These are phyloP conservation scores for Piprites chloris DNA, from an alignment of 2,113 vertebrate species.

Conservation along the genomic window DNA sequence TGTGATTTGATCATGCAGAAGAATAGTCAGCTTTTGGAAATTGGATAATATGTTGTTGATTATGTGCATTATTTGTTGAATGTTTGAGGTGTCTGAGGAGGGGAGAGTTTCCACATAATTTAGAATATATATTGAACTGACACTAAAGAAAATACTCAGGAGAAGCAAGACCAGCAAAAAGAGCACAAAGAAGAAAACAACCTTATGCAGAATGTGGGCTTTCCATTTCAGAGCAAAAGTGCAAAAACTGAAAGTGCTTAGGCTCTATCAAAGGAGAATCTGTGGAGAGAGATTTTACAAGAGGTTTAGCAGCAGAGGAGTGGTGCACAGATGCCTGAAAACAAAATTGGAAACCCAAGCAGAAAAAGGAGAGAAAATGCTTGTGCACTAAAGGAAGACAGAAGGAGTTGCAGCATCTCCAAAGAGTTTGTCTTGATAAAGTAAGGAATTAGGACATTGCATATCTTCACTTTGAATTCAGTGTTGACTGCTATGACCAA, in stretches of 20 bases:
- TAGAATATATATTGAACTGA: neutral
- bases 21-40: neutral
- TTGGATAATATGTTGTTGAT: neutral
- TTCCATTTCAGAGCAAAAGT: neutral
- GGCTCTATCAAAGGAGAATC: neutral
- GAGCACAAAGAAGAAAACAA: neutral
- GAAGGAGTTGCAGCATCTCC: neutral
- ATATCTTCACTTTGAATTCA: neutral
- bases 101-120: neutral
- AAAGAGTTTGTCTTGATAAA: neutral
- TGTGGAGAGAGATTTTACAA: neutral
- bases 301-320: neutral
- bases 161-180: neutral
- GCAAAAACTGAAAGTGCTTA: neutral
- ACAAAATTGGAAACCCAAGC: neutral
- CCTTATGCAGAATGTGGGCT: neutral
- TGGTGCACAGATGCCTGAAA: accelerated
- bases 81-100: neutral
- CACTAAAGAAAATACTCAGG: neutral
- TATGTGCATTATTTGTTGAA: neutral
- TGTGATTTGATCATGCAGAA: constrained; percentile 46
- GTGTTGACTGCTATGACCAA: neutral
- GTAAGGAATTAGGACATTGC: neutral
- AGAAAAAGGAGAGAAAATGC: neutral
- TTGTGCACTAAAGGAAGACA: neutral